Percentiles rank a stretch among this genome's conserved stretches.
Evolutionary conservation across 2,113 vertebrate genomes (phyloP).

Genomic region (Lampris megalopsis): DNA sequence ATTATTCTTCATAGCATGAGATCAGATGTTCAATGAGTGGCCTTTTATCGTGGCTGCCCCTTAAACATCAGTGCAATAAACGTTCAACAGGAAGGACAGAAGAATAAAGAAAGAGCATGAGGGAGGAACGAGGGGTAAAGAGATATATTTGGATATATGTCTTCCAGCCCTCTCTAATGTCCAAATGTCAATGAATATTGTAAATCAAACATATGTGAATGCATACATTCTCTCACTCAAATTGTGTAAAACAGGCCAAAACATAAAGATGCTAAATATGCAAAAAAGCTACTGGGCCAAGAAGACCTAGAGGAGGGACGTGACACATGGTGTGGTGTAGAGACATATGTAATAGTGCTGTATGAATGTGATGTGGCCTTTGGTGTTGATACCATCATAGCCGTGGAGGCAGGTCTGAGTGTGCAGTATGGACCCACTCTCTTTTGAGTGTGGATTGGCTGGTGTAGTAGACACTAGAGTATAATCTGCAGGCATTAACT

Average conservation of each 20-base stretch:
- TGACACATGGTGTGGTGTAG: background rate
- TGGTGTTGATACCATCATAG: constrained; percentile 7
- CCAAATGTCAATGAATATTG: constrained; percentile 17
- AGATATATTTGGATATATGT: constrained; percentile 3
- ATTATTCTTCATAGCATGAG: constrained; percentile 77
- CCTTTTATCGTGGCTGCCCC: constrained; percentile 67
- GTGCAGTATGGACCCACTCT: constrained; percentile 43
- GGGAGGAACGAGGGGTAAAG: background rate
- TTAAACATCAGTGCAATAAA: constrained; percentile 20
- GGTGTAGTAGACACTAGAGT: constrained; percentile 77
- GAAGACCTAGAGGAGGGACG: constrained; percentile 14
- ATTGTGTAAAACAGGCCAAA: background rate
- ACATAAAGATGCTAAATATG: background rate
- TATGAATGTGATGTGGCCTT: background rate
- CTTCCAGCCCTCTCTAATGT: constrained; percentile 12
- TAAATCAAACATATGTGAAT: background rate
- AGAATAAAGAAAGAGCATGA: constrained; percentile 17
- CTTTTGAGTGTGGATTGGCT: constrained; percentile 75
- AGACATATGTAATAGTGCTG: constrained; percentile 6
- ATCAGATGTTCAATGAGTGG: constrained; percentile 73
- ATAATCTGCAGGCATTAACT: constrained; percentile 86
- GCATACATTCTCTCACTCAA: background rate
- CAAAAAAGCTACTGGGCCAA: constrained; percentile 1
- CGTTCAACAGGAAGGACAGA: background rate
- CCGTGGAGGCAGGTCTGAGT: constrained; percentile 25